Base-by-base conservation (phyloP, 2,797 vertebrate species). In the Lepus oiostolus region DNA sequence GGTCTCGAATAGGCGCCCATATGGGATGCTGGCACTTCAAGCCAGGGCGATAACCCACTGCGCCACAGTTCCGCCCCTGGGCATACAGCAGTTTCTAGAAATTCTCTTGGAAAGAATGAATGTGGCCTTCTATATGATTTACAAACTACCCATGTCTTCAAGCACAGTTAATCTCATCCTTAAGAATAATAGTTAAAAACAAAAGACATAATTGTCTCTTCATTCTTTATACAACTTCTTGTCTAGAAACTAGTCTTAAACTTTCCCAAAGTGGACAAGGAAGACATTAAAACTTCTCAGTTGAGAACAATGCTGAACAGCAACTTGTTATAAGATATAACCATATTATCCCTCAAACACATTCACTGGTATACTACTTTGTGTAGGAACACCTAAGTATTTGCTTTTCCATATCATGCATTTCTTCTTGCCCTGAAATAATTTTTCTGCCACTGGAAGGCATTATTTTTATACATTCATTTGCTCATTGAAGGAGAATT, bases 351-450 rank as follows among this genome's bases (percentile, higher is more conserved):
- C 63, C 12, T 67, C 42, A 80, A 60, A 16, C 16, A 47, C 2
- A 47, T 47, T 7, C n/a, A 38, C 5, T 16, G 77, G 19, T 8
- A 54, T 24, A 80, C 50, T 68, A 62, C 4, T 90, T 42, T 70
- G 42, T 38, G 60, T 8, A 47, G 35, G 28, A 80, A 82, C 4
- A 90, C 76, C 7, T 30, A 84, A 19, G 11, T 65, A 74, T 80
- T 85, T 42, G 5, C 58, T 77, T 88, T 95, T 28, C 68, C 79
- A 16, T 54, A 19, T 85, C 38, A 47, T 12, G 13, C 38, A 76
- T 74, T 92, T 95, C 32, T 76, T 93, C 62, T 72, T 80, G 32
- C 28, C 71, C 65, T 80, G n/a, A 63, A 75, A 84, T 86, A 10
- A n/a, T 35, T 32, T 75, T 81, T 30, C 42, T 90, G 5, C 82